These are phyloP conservation scores for Gallinago undulata DNA, from an alignment of 2,113 vertebrate genomes.

Conservation along the genomic window DNA sequence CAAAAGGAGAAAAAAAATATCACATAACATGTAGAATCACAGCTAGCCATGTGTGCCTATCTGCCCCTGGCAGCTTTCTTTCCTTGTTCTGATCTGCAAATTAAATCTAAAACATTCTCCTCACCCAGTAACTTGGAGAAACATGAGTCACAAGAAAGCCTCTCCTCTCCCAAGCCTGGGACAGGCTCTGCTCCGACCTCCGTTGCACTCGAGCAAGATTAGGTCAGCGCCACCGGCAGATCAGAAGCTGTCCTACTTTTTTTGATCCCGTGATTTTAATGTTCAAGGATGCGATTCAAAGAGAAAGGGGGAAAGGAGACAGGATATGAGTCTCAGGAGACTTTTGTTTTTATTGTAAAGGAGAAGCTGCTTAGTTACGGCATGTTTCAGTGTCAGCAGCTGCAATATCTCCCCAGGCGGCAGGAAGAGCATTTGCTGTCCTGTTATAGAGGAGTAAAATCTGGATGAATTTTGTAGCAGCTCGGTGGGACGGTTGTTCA, in stretches of 20 bases:
- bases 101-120: neutral
- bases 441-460: neutral
- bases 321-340: neutral
- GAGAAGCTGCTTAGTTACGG: neutral
- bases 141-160: neutral
- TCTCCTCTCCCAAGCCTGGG: neutral
- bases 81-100: neutral
- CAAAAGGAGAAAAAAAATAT: neutral
- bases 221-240: neutral
- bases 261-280: neutral
- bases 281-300: neutral
- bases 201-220: neutral
- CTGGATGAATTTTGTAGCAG: neutral
- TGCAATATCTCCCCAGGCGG: neutral
- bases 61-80: neutral
- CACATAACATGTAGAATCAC: neutral
- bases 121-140: neutral
- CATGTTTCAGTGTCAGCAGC: neutral
- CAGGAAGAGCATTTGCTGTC: neutral
- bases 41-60: neutral
- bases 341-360: neutral
- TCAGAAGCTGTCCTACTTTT: neutral
- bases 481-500: neutral
- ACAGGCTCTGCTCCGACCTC: neutral
- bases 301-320: neutral